Conservation (phyloP, 2,888 invertebrate species). For the Monopis laevigella region DNA sequence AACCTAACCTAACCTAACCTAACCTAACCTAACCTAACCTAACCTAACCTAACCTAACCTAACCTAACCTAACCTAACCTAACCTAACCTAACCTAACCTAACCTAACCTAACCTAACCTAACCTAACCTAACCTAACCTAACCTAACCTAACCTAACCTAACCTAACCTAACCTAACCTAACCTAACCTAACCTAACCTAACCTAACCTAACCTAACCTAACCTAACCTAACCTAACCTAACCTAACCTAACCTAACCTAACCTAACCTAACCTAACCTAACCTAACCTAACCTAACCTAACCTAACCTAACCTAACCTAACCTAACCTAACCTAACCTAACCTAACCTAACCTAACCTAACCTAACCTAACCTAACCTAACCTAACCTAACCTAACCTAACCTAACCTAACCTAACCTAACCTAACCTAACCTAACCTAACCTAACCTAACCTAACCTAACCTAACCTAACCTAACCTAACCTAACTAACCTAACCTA, state of each 20-base stretch:
- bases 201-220: no score
- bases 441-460: slow-evolving; percentile 13
- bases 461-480: slow-evolving; percentile 13
- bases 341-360: slow-evolving; percentile 14
- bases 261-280: no score
- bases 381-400: slow-evolving; percentile 8
- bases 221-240: no score
- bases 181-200: no score
- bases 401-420: slow-evolving; percentile 7
- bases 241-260: no score
- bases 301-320: no score
- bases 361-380: slow-evolving; percentile 12
- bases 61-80: slow-evolving; percentile 11
- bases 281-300: no score
- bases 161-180: slow-evolving; percentile 9
- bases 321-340: no score
- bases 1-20: slow-evolving; percentile 16
- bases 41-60: slow-evolving; percentile 15
- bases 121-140: slow-evolving; percentile 10
- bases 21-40: slow-evolving; percentile 15
- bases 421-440: slow-evolving; percentile 10
- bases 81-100: slow-evolving; percentile 7
- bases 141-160: slow-evolving; percentile 10
- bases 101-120: slow-evolving; percentile 13
- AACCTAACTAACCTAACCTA: slow-evolving; percentile 11